A percentile compares a stretch with the other conserved stretches of the same genome.
phyloP scores from a whole-genome alignment of 2,797 vertebrate species.

The Triplophysa yarkandensis region DNA sequence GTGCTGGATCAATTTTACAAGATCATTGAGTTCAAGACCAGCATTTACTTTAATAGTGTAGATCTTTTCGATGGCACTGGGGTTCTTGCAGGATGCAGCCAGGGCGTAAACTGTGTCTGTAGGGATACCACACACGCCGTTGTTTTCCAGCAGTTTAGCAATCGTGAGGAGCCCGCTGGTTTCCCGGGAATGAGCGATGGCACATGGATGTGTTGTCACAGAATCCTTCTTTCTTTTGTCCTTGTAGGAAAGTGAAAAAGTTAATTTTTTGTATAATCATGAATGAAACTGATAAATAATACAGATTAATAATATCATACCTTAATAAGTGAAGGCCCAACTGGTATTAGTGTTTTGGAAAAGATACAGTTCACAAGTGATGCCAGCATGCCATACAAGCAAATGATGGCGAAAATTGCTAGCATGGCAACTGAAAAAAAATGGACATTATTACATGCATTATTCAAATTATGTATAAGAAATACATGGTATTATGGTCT shows the following conservation, averaged over 20 bases:
- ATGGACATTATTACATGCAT: background rate
- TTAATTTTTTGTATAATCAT: background rate
- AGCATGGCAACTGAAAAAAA: conserved; percentile 76
- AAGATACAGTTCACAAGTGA: conserved; percentile 81
- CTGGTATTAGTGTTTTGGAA: conserved; percentile 73
- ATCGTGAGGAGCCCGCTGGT: conserved; percentile 81
- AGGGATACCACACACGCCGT: conserved; percentile 84
- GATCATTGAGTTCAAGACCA: background rate
- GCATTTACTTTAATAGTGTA: conserved; percentile 78
- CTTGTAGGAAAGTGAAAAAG: conserved; percentile 51
- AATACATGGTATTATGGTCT: background rate
- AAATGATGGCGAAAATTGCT: conserved; percentile 75
- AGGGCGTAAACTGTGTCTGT: conserved; percentile 89
- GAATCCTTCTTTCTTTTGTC: conserved; percentile 58
- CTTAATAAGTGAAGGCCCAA: conserved; percentile 79
- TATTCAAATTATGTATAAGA: background rate
- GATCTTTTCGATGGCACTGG: conserved; percentile 81
- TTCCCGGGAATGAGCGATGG: conserved; percentile 71
- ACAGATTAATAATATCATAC: conserved; percentile 60
- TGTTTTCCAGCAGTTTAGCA: conserved; percentile 73
- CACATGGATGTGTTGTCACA: conserved; percentile 65
- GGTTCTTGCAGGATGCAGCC: conserved; percentile 87
- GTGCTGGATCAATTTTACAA: background rate
- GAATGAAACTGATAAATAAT: background rate
- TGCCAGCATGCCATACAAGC: conserved; percentile 80